Conservation (phyloP, 2,113 vertebrate species). For the Cathartes aura region DNA sequence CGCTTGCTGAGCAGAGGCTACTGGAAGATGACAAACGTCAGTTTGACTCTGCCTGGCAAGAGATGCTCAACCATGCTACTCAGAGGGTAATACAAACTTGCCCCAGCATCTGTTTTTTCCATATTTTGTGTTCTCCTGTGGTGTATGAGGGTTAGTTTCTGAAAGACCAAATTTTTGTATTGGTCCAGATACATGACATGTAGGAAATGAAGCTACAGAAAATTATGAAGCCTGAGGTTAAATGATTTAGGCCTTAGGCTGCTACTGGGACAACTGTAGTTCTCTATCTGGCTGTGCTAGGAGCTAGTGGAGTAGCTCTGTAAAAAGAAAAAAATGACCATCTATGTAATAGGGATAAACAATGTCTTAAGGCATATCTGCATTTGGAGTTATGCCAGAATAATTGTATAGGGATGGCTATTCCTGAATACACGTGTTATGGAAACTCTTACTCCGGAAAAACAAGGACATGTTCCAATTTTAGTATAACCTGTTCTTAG, state of each 20-base stretch:
- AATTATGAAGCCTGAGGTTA: neutral
- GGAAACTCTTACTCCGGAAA: neutral
- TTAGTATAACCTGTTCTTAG: neutral
- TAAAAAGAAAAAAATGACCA: neutral
- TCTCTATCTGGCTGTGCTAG: neutral
- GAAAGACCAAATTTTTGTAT: neutral
- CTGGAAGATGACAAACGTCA: slow-evolving; percentile 94
- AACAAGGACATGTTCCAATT: neutral
- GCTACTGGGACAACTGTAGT: neutral
- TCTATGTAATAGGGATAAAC: neutral
- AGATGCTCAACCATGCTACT: slow-evolving; percentile 98
- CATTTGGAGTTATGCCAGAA: neutral
- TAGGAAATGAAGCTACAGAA: neutral
- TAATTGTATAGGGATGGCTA: neutral
- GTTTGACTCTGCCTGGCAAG: slow-evolving; percentile 98
- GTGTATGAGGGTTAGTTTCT: neutral
- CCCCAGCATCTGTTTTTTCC: neutral
- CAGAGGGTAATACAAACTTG: slow-evolving; percentile 82
- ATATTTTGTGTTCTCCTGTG: neutral
- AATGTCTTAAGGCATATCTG: neutral
- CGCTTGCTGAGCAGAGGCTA: slow-evolving; percentile 91
- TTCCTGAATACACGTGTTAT: neutral
- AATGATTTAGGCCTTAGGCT: neutral
- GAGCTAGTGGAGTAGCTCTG: neutral
- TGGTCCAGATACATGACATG: fast-evolving